Percentiles rank a stretch among this genome's conserved stretches.
phyloP scores from a whole-genome alignment of 2,797 vertebrate genomes.

The Acrossocheilus fasciatus region DNA sequence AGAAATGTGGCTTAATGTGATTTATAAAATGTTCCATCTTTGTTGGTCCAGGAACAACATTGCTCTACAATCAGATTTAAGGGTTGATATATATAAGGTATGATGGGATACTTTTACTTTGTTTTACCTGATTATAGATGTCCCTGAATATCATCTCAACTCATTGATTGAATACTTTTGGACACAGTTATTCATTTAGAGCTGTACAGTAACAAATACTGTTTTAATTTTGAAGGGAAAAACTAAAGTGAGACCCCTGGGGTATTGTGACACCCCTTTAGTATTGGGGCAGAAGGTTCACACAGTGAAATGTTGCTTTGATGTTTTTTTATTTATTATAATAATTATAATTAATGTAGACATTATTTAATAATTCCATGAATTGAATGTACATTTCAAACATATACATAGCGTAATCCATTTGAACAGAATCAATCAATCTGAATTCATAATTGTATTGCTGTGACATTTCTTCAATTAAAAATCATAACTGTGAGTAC shows the following conservation, averaged over 20 bases:
- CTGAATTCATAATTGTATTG: not conserved
- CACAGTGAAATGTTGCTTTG: not conserved
- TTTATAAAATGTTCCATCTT: conserved; percentile 13
- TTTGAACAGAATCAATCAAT: not conserved
- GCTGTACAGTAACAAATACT: not conserved
- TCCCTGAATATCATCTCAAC: not conserved
- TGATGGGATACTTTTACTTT: not conserved
- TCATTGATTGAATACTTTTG: not conserved
- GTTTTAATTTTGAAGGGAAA: not conserved
- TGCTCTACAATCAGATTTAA: not conserved
- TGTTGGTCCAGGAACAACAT: conserved; percentile 20
- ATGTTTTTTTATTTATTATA: not conserved
- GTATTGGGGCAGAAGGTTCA: not conserved
- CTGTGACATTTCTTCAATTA: not conserved
- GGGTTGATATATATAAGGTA: not conserved
- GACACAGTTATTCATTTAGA: not conserved
- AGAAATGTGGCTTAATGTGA: conserved; percentile 1
- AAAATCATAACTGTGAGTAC: no score
- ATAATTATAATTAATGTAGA: not conserved
- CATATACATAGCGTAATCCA: not conserved
- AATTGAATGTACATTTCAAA: not conserved
- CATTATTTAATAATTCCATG: not conserved
- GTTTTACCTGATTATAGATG: not conserved
- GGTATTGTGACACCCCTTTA: not conserved
- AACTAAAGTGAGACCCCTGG: not conserved